Conservation (phyloP, 2,888 invertebrate species). For the Hedychridium roseum region DNA sequence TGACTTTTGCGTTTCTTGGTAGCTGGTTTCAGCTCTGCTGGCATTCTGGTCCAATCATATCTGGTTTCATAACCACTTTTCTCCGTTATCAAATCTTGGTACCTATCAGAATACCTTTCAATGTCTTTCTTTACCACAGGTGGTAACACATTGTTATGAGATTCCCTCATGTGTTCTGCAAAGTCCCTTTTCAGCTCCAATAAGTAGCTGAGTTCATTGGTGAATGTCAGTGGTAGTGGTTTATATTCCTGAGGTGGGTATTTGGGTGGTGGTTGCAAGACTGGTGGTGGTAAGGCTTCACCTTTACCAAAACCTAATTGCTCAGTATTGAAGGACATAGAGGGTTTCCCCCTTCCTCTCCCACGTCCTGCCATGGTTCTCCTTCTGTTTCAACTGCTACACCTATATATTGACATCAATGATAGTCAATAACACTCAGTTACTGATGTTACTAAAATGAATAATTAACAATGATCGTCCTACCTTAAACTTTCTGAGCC, state of each 20-base stretch:
- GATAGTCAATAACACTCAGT: neutral
- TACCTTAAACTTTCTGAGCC: conserved; percentile 44
- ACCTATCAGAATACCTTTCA: conserved; percentile 57
- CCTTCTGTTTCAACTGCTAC: neutral
- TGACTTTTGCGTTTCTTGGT: conserved; percentile 36
- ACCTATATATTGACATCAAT: neutral
- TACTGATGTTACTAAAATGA: neutral
- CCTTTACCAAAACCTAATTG: conserved; percentile 59
- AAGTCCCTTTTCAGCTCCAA: conserved; percentile 78
- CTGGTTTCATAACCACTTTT: conserved; percentile 42
- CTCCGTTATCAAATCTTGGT: conserved; percentile 44
- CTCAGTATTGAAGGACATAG: conserved; percentile 58
- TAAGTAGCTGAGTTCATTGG: conserved; percentile 72
- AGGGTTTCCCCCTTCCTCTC: conserved; percentile 55
- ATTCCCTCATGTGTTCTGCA: conserved; percentile 75
- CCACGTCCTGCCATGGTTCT: conserved; percentile 58
- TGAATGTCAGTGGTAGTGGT: conserved; percentile 59
- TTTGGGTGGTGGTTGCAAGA: conserved; percentile 61
- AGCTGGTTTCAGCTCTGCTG: conserved; percentile 47
- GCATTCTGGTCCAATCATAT: conserved; percentile 55
- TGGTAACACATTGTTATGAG: conserved; percentile 67
- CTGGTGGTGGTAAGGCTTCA: conserved; percentile 58
- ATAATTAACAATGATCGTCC: neutral
- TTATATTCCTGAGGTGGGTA: conserved; percentile 64
- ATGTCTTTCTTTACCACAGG: conserved; percentile 53